A percentile compares a stretch with the other conserved stretches of the same genome.
Conservation (phyloP, 2,797 vertebrate species). For the Okamejei kenojei region DNA sequence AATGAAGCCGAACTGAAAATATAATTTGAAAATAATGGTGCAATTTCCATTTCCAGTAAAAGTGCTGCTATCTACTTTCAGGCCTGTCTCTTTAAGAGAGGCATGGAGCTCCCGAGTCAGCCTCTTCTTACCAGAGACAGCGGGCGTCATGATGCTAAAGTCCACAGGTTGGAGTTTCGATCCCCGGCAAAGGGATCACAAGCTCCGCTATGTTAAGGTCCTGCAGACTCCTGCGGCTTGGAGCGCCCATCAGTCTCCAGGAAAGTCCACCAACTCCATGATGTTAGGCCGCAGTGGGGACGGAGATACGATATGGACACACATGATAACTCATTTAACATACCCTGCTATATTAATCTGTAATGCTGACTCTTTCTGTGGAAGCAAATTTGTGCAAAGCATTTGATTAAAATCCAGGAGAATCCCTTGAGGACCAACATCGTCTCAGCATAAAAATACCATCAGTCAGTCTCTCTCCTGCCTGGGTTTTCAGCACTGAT, state of each 20-base stretch:
- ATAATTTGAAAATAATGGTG: not conserved
- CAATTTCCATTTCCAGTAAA: not conserved
- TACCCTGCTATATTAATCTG: not conserved
- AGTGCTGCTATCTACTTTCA: not conserved
- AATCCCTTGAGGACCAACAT: not conserved
- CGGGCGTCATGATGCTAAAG: too few relatives aligned
- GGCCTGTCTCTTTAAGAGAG: not conserved
- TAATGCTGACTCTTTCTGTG: not conserved
- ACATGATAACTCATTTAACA: not conserved
- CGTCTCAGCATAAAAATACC: not conserved
- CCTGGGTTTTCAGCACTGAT: not conserved
- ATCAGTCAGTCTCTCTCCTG: not conserved
- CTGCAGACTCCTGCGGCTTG: too few relatives aligned
- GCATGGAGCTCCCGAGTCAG: too few relatives aligned
- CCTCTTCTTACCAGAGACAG: too few relatives aligned
- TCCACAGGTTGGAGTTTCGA: too few relatives aligned
- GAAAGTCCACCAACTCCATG: too few relatives aligned
- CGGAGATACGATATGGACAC: too few relatives aligned
- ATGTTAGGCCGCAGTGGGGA: too few relatives aligned
- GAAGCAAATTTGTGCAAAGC: not conserved
- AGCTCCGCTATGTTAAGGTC: too few relatives aligned
- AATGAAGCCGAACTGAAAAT: not conserved
- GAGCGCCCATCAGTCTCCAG: too few relatives aligned
- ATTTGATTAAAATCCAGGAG: not conserved
- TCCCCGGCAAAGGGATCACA: too few relatives aligned